Evolutionary conservation across 2,113 vertebrate species (phyloP).

Genomic region (Phrynosoma blainvillii): DNA sequence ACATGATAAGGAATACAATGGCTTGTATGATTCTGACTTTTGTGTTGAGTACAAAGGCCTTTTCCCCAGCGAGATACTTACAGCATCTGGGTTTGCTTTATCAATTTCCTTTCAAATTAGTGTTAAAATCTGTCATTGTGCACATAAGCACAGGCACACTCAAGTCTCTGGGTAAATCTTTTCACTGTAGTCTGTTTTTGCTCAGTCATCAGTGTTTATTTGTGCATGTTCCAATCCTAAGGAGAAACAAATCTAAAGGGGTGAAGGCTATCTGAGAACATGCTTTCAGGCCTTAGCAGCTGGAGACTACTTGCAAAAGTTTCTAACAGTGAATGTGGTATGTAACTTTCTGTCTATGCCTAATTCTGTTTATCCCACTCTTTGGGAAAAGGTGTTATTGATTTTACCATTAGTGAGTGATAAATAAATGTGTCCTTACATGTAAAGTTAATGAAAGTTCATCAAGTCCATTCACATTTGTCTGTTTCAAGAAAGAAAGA

Average conservation of each 20-base stretch:
- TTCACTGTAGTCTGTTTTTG: background rate
- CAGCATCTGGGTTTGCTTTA: background rate
- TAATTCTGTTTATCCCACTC: background rate
- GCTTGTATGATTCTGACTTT: too few relatives aligned
- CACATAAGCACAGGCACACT: background rate
- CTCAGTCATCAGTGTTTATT: background rate
- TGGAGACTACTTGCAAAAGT: background rate
- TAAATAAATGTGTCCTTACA: too few relatives aligned
- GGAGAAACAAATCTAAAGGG: background rate
- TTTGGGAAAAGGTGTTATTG: too few relatives aligned
- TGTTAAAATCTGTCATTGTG: background rate
- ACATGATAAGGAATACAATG: too few relatives aligned
- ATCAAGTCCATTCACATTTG: too few relatives aligned
- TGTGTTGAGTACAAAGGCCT: too few relatives aligned
- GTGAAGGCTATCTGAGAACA: background rate
- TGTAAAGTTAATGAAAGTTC: too few relatives aligned
- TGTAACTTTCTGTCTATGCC: background rate
- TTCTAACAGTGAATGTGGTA: background rate
- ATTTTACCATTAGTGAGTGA: too few relatives aligned
- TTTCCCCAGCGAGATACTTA: background rate
- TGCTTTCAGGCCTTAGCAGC: background rate
- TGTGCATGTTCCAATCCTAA: background rate
- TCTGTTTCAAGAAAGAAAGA: too few relatives aligned
- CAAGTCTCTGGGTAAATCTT: background rate
- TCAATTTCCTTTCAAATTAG: background rate